Base-by-base conservation (phyloP, 1,140 invertebrate species). In the Achroia grisella region DNA sequence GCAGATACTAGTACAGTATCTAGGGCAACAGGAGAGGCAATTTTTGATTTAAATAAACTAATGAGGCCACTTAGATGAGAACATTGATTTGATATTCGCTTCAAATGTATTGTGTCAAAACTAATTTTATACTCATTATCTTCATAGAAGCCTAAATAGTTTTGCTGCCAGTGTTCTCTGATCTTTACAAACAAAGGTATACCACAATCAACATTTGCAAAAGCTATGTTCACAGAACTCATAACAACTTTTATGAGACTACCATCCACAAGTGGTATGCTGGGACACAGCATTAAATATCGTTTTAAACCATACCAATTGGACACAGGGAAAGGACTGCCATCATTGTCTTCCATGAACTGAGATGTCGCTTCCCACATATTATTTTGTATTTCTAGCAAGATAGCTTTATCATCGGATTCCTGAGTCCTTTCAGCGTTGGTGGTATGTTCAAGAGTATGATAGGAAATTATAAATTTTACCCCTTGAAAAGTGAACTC, bases 71-170 rank as follows among this genome's bases (percentile, higher is more conserved):
- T 91, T 0, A 98, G 86, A 86, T 97, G 93, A 49, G 90, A 91
- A 64, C 92, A 96, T 60, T 95, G 92, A 30, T 89, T 86, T n/a
- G 95, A 95, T 44, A 93, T 88, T 62, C 90, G 90, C 66, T 92
- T 92, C 30, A 98, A 87, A 71, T 97, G 94, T 46, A 97, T 92
- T 89, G 97, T 95, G 64, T 97, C 93, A 82, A 95, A 97, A 67
- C 93, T 91, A 14, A 92, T 91, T 51, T 92, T 89, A 6, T 92
- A 88, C 37, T 92, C 92, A 66, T 88, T 91, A 36, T 91, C 90
- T 71, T 94, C 89, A 63, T 90, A 93, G 8, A 93, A 89, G 14
- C 96, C 96, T 29, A 92, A 79, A 79, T 93, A 98, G 84, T 91
- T 93, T 56, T 93, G 91, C 65, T 95, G 93, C 88, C 92, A 93